Percentiles rank a stretch among this genome's conserved stretches.
Conservation (phyloP, 2,113 vertebrate genomes). For the Ploceus nigricollis region DNA sequence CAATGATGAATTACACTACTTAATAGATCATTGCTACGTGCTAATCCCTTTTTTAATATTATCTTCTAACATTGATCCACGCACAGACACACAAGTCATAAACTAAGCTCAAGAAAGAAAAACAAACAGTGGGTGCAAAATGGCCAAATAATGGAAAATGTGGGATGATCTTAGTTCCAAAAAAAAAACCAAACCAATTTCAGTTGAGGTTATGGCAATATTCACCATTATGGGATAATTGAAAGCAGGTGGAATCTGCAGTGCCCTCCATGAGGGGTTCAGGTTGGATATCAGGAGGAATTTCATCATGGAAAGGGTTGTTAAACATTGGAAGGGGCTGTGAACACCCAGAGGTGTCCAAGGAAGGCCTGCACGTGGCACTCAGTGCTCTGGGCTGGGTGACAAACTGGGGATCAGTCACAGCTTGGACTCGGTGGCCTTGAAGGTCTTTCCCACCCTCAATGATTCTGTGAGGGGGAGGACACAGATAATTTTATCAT, state of each 20-base stretch:
- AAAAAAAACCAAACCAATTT: background rate
- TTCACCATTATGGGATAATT: background rate
- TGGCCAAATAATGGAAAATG: background rate
- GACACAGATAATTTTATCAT: background rate
- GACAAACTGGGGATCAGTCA: background rate
- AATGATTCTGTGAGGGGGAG: background rate
- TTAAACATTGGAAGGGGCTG: background rate
- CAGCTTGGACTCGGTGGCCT: background rate
- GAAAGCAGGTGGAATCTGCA: background rate
- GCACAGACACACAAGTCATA: background rate
- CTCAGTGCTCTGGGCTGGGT: background rate
- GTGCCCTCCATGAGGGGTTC: background rate
- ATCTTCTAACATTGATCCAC: background rate
- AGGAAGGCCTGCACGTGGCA: rapidly evolving
- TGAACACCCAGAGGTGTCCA: no score
- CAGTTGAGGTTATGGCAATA: background rate
- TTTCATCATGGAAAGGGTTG: background rate
- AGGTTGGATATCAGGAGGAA: background rate
- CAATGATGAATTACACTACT: background rate
- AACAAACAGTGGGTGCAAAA: background rate
- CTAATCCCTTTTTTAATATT: background rate
- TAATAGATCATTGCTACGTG: background rate
- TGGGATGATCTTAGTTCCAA: background rate
- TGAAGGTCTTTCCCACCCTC: background rate
- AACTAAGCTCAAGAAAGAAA: background rate